Evolutionary conservation across 2,888 invertebrate species (phyloP).

Genomic region (Hermaeophaga mercurialis): DNA sequence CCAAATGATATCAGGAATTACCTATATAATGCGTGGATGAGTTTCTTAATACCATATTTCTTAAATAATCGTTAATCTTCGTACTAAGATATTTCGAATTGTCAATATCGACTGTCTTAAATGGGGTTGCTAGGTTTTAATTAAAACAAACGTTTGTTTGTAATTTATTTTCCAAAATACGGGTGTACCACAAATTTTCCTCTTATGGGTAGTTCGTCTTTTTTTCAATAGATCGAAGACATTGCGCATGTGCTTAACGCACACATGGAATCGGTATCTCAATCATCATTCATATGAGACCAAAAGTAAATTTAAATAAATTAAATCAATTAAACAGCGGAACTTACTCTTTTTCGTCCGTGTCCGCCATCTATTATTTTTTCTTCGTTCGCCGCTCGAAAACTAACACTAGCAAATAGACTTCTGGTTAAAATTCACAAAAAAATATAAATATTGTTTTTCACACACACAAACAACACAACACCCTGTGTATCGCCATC

Average conservation of each 20-base stretch:
- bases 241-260: slow-evolving; percentile 36
- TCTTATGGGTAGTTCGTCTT: slow-evolving; percentile 19
- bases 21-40: slow-evolving; percentile 4
- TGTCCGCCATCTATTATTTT: slow-evolving; percentile 22
- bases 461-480: slow-evolving; percentile 40
- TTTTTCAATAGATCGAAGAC: slow-evolving; percentile 30
- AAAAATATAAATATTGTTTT: slow-evolving; percentile 26
- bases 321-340: slow-evolving; percentile 19
- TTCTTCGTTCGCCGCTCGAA: slow-evolving; percentile 3
- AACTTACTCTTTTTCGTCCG: slow-evolving; percentile 36
- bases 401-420: slow-evolving; percentile 11
- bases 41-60: slow-evolving; percentile 4
- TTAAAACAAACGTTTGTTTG: slow-evolving; percentile 8
- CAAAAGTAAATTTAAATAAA: slow-evolving; percentile 34
- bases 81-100: not conserved
- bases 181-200: slow-evolving; percentile 24
- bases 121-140: slow-evolving; percentile 9
- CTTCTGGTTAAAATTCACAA: slow-evolving; percentile 24
- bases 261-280: slow-evolving; percentile 37
- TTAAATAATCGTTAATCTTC: slow-evolving; percentile 2
- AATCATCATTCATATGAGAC: slow-evolving; percentile 34
- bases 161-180: slow-evolving; percentile 16
- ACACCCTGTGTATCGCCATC: slow-evolving; percentile 48
- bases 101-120: slow-evolving; percentile 1
- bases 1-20: slow-evolving; percentile 3